These are phyloP conservation scores for Catharus bicknelli DNA, from an alignment of 2,113 vertebrate species.

Conservation along the genomic window DNA sequence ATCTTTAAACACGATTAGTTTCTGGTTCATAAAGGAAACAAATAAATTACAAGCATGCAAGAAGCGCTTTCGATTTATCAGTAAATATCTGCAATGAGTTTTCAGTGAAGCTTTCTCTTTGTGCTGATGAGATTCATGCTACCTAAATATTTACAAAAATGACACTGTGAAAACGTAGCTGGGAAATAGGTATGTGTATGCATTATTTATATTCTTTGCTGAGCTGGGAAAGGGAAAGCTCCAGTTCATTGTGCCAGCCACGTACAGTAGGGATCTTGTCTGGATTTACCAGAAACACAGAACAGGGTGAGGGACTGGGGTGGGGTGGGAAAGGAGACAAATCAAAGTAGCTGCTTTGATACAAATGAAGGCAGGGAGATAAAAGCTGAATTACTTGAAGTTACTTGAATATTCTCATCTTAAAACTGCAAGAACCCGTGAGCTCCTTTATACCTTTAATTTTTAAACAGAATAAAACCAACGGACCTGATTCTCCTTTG, in stretches of 20 bases:
- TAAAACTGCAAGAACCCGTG: constrained; percentile 66
- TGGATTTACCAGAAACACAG: constrained; percentile 66
- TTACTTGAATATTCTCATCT: constrained; percentile 78
- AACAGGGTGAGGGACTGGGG: constrained; percentile 64
- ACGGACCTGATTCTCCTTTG: constrained; percentile 23
- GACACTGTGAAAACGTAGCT: constrained; percentile 91
- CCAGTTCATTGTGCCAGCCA: constrained; percentile 69
- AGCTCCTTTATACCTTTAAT: constrained; percentile 66
- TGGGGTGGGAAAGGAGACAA: constrained; percentile 65
- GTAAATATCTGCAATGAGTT: constrained; percentile 72
- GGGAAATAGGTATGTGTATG: constrained; percentile 74
- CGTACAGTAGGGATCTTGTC: constrained; percentile 58
- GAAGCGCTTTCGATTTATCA: constrained; percentile 72
- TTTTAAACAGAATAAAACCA: constrained; percentile 57
- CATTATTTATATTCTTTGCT: constrained; percentile 77
- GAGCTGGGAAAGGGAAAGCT: constrained; percentile 68
- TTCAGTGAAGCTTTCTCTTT: constrained; percentile 78
- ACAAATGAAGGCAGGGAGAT: constrained; percentile 76
- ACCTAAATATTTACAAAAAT: constrained; percentile 85
- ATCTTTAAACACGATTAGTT: constrained; percentile 66
- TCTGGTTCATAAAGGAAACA: constrained; percentile 67
- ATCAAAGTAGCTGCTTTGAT: constrained; percentile 72
- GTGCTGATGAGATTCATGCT: constrained; percentile 80
- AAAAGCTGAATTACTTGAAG: constrained; percentile 80
- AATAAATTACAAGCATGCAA: constrained; percentile 77